phyloP scores from a whole-genome alignment of 2,113 vertebrate species.

The Silurus glanis region DNA sequence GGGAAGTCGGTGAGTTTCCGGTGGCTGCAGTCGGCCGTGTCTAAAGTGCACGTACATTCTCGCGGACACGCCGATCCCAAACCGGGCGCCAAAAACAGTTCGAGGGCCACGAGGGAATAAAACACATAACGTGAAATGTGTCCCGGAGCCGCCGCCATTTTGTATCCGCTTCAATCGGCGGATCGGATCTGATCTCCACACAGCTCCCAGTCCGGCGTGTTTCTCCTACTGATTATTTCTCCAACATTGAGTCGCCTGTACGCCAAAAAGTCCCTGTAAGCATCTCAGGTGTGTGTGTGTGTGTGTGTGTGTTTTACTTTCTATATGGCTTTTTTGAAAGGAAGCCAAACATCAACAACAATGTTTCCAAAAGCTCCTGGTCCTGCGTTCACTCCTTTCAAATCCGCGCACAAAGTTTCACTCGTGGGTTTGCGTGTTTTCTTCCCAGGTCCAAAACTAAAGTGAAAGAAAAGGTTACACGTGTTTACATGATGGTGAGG shows the following conservation, averaged over 20 bases:
- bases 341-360: not conserved
- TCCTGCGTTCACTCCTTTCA: not conserved
- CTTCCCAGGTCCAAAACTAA: not conserved
- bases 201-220: not conserved
- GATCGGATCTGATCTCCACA: not conserved
- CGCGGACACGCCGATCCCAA: slow-evolving; percentile 68
- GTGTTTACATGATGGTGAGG: not conserved
- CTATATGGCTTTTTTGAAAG: too few relatives aligned
- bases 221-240: not conserved
- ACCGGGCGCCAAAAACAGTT: slow-evolving; percentile 55
- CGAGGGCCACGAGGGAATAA: slow-evolving; percentile 65
- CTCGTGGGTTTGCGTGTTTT: not conserved
- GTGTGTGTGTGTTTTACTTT: not conserved
- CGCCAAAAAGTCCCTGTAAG: not conserved
- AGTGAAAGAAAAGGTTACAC: not conserved
- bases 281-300: not conserved
- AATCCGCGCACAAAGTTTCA: slow-evolving; percentile 3
- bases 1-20: slow-evolving; percentile 75
- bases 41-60: slow-evolving; percentile 80
- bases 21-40: slow-evolving; percentile 81
- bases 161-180: slow-evolving; percentile 65
- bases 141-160: slow-evolving; percentile 86
- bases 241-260: not conserved
- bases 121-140: slow-evolving; percentile 63
- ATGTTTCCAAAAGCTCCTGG: not conserved